Base-by-base conservation (phyloP, 2,113 vertebrate genomes). In the Poicephalus meyeri region DNA sequence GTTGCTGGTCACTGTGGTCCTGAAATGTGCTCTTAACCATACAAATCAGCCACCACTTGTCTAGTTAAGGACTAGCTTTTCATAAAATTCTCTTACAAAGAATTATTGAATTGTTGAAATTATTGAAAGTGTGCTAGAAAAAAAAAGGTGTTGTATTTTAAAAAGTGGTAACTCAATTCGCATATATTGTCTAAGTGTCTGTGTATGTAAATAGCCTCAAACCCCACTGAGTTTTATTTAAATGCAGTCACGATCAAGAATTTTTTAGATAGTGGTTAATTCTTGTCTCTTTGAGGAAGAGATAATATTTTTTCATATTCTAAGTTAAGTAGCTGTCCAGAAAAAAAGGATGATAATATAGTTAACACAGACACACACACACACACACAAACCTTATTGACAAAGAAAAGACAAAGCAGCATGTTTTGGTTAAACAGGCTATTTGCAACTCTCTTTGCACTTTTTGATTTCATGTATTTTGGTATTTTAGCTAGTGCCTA, bases 171-270 rank as follows among this genome's bases (percentile, higher is more conserved):
- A 35, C 76, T 82, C 10, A 44, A 10, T 85, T 79, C 71, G 37
- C 39, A 16, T 77, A 3, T 83, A 13, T 72, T 65, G 31, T 42
- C 6, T n/a, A 61, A 88, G 25, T 19, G 25, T 66, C 2, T 53
- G 33, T 77, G 16, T 58, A 15, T 18, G 3, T 68, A 44, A 61
- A 28, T 9, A 10, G 39, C 26, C 21, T 61, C 31, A 37, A 16
- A 72, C 21, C 3, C 26, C 11, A 26, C 31, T 8, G 25, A 55
- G n/a, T n/a, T 81, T 71, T 71, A 18, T 55, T 58, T 82, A 66
- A 77, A 61, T 4, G 2, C 0, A 0, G 25, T 49, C n/a, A 12
- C 11, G 9, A 47, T 47, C 6, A 50, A 41, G 26, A 35, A 14
- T 33, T 66, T 56, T 78, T 55, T 41, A 33, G 5, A 28, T 4